These are phyloP conservation scores for Cryptotermes secundus DNA, from an alignment of 1,140 invertebrate genomes.

Conservation along the genomic window DNA sequence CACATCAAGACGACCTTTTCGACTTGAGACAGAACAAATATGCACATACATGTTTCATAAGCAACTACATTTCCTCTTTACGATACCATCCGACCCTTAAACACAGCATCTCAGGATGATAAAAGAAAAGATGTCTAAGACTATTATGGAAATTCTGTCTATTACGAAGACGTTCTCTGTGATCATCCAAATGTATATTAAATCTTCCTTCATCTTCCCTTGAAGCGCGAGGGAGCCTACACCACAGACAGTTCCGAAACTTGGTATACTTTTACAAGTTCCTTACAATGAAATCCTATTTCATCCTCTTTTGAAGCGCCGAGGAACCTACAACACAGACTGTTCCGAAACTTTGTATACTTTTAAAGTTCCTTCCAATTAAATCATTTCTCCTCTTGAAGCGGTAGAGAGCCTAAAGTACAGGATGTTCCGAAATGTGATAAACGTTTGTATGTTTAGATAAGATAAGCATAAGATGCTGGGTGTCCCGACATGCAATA, in stretches of 20 bases:
- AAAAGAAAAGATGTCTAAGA: slow-evolving; percentile 17
- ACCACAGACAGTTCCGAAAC: not conserved
- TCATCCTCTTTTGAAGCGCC: too few species aligned
- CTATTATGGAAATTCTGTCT: slow-evolving; percentile 8
- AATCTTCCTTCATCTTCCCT: not conserved
- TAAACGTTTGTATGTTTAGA: too few species aligned
- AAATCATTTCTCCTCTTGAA: too few species aligned
- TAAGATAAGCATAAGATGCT: too few species aligned
- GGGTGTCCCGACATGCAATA: too few species aligned
- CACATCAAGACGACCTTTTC: not conserved
- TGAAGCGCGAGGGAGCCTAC: not conserved
- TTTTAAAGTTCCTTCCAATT: too few species aligned
- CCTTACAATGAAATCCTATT: too few species aligned
- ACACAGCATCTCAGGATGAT: not conserved
- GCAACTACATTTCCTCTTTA: not conserved
- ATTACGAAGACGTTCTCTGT: slow-evolving; percentile 7
- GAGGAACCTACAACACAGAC: too few species aligned
- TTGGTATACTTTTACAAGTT: too few species aligned
- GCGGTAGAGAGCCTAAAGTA: too few species aligned
- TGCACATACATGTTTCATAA: slow-evolving; percentile 15
- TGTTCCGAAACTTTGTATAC: too few species aligned
- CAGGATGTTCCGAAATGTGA: too few species aligned
- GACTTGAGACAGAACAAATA: not conserved
- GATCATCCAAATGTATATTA: slow-evolving; percentile 18
- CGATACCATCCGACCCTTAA: not conserved